phyloP scores from a whole-genome alignment of 2,797 vertebrate species.

The Gymnothorax reevesii region DNA sequence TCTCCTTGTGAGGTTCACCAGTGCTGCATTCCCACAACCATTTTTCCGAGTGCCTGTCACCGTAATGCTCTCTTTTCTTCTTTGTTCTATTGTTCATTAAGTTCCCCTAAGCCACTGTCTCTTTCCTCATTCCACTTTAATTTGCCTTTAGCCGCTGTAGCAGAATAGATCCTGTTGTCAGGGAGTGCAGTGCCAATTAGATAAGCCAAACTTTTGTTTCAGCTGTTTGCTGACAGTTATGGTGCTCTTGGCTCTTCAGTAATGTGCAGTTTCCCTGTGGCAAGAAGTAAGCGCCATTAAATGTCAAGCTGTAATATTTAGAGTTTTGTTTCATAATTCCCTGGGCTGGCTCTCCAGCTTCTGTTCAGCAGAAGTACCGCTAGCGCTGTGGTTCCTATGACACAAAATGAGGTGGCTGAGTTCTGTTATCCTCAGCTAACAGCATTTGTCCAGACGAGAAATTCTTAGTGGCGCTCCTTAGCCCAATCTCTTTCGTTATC shows the following conservation, averaged over 20 bases:
- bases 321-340: not conserved
- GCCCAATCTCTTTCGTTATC: not conserved
- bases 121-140: not conserved
- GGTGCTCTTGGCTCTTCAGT: not conserved
- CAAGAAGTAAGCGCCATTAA: not conserved
- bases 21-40: not conserved
- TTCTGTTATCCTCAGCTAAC: conserved; percentile 4
- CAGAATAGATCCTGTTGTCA: not conserved
- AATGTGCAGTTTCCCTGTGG: conserved; percentile 12
- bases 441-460: not conserved
- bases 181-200: not conserved
- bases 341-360: not conserved
- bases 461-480: not conserved
- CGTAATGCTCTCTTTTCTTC: not conserved
- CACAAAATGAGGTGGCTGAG: not conserved
- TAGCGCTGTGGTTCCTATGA: not conserved
- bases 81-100: not conserved
- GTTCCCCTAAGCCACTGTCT: not conserved
- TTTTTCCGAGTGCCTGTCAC: not conserved
- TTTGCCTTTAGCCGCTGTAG: not conserved
- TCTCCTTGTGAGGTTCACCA: not conserved
- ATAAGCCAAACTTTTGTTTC: not conserved
- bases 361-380: not conserved
- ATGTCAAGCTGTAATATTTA: not conserved
- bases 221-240: not conserved